Conservation (phyloP, 2,113 vertebrate species). For the Cebus imitator region DNA sequence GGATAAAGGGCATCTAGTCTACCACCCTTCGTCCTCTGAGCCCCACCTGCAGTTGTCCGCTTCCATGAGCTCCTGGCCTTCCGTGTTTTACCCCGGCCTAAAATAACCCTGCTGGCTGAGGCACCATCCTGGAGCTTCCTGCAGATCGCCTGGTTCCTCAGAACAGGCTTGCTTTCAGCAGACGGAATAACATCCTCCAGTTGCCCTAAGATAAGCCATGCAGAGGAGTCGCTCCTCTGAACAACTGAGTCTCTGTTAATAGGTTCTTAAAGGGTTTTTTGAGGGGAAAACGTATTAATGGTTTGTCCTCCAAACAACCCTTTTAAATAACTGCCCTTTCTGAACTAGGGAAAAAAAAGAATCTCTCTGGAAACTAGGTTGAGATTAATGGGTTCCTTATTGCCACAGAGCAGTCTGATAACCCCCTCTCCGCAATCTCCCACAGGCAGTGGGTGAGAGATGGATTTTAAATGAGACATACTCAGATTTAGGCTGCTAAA, state of each 20-base stretch:
- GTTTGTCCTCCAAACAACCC: slow-evolving; percentile 34
- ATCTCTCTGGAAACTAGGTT: slow-evolving; percentile 59
- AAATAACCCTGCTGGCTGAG: slow-evolving; percentile 38
- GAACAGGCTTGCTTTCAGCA: not conserved
- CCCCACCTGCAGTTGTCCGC: not conserved
- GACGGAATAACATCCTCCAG: not conserved
- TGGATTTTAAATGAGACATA: slow-evolving; percentile 78
- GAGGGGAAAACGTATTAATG: not conserved
- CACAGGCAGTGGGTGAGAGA: slow-evolving; percentile 56
- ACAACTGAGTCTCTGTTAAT: slow-evolving; percentile 49
- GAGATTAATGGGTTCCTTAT: slow-evolving; percentile 63
- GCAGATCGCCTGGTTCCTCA: not conserved
- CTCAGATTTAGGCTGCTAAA: slow-evolving; percentile 62
- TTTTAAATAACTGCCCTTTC: slow-evolving; percentile 68
- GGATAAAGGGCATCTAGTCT: not conserved
- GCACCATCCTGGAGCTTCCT: accelerated
- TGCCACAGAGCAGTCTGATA: slow-evolving; percentile 66
- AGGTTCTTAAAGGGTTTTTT: not conserved
- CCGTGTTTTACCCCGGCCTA: not conserved
- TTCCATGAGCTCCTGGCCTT: not conserved
- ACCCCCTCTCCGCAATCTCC: slow-evolving; percentile 65
- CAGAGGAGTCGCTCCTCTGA: not conserved
- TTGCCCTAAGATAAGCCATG: not conserved
- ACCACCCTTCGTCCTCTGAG: not conserved
- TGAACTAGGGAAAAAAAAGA: slow-evolving; percentile 63